Conservation (phyloP, 2,113 vertebrate genomes). For the Brachyhypopomus occidentalis region DNA sequence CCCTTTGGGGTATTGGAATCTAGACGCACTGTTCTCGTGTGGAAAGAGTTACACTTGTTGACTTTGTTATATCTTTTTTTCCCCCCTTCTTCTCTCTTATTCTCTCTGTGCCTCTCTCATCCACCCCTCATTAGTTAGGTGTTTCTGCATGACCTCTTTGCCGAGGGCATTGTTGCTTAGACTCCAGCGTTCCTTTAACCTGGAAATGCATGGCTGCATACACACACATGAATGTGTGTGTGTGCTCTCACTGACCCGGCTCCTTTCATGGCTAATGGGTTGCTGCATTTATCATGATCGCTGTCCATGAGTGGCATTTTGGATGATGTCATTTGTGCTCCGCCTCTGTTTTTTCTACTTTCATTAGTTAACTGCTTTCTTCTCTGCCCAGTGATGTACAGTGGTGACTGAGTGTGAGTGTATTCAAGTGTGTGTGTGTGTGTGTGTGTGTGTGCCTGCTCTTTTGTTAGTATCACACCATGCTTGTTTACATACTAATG, state of each 20-base stretch:
- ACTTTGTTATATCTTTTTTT: not conserved
- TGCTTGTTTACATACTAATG: no score
- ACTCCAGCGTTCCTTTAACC: constrained; percentile 64
- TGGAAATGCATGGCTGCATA: constrained; percentile 47
- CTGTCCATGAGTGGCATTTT: constrained; percentile 16
- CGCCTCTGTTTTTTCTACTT: not conserved
- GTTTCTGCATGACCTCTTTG: constrained; percentile 29
- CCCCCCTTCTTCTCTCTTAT: not conserved
- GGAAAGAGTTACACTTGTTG: not conserved
- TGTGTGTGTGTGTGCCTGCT: not conserved
- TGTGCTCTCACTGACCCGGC: constrained; percentile 46
- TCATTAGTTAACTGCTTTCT: constrained; percentile 33
- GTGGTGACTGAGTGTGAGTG: not conserved
- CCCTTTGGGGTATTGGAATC: not conserved
- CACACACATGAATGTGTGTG: not conserved
- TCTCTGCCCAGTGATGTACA: not conserved
- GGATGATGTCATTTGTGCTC: constrained; percentile 31
- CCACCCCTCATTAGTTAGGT: constrained; percentile 29
- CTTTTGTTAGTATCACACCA: no score
- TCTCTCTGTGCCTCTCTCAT: not conserved
- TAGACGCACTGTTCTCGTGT: not conserved
- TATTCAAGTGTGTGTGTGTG: not conserved
- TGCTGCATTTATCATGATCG: constrained; percentile 9
- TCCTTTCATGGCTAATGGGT: constrained; percentile 53
- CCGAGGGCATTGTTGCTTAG: constrained; percentile 61